These are phyloP conservation scores for Hymenochirus boettgeri DNA, from an alignment of 2,113 vertebrate genomes.

Conservation along the genomic window DNA sequence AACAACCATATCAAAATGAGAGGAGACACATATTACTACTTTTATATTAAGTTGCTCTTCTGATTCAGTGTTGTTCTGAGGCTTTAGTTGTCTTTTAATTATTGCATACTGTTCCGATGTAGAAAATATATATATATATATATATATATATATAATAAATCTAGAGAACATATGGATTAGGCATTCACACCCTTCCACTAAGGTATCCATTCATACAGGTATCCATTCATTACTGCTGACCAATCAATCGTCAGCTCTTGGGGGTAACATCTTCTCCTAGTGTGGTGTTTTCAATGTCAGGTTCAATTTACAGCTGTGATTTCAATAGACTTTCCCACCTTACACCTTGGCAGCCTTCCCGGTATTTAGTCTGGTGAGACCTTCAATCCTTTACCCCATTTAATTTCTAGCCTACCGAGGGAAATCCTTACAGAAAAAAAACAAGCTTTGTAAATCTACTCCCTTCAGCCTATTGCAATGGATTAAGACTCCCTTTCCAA, in stretches of 20 bases:
- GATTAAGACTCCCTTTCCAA: conserved; percentile 36
- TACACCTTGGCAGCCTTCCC: conserved; percentile 48
- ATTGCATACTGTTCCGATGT: no score
- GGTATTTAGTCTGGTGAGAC: conserved; percentile 45
- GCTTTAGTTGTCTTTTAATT: no score
- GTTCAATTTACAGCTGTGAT: conserved; percentile 47
- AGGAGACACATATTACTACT: no score
- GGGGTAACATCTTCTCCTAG: conserved; percentile 38
- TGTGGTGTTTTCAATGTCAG: conserved; percentile 37
- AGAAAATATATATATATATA: no score
- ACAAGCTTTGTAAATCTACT: conserved; percentile 42
- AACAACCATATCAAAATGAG: no score
- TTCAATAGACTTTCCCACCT: conserved; percentile 49
- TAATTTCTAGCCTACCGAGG: conserved; percentile 47
- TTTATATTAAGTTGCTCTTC: no score
- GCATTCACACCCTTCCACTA: no score
- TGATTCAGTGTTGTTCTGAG: no score
- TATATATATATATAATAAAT: no score
- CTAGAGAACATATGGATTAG: no score
- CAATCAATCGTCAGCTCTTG: conserved; percentile 44
- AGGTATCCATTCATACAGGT: no score
- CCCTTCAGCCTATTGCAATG: conserved; percentile 25
- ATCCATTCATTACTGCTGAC: conserved; percentile 41
- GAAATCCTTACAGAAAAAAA: conserved; percentile 49
- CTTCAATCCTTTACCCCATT: conserved; percentile 50